Conservation (phyloP, 2,797 vertebrate species). For the Phoeniculus purpureus region DNA sequence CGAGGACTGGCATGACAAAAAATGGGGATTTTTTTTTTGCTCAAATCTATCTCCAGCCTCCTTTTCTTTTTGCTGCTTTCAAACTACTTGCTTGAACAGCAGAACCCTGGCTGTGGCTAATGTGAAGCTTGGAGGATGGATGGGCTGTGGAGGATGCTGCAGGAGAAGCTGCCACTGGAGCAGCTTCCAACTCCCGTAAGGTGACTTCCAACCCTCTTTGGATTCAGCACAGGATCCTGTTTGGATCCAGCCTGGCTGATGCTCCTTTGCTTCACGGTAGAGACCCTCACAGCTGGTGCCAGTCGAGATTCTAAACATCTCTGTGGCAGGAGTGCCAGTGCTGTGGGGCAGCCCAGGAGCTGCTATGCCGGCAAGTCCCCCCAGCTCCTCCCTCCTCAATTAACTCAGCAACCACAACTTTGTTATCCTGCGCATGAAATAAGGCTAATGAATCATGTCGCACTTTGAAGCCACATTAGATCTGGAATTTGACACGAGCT, state of each 20-base stretch:
- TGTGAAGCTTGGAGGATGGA: not conserved
- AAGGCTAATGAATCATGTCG: constrained; percentile 60
- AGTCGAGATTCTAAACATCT: not conserved
- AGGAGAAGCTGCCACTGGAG: not conserved
- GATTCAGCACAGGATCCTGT: not conserved
- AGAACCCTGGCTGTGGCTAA: rapidly evolving
- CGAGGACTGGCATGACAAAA: rapidly evolving
- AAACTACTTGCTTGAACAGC: not conserved
- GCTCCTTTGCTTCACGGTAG: not conserved
- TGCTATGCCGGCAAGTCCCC: constrained; percentile 25
- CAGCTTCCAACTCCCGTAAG: not conserved
- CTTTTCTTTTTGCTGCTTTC: not conserved
- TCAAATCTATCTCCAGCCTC: not conserved
- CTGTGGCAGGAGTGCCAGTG: not conserved
- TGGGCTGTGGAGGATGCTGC: not conserved
- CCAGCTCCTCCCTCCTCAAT: constrained; percentile 53
- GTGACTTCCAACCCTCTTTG: not conserved
- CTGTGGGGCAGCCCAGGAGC: not conserved
- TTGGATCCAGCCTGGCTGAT: not conserved
- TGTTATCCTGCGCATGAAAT: constrained; percentile 61
- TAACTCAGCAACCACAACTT: constrained; percentile 57
- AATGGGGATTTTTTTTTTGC: not conserved
- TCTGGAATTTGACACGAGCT: constrained; percentile 32
- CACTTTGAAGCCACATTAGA: constrained; percentile 43
- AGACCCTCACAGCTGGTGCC: not conserved